phyloP scores from a whole-genome alignment of 1,140 invertebrate species.

The Macrocentrus cingulum region DNA sequence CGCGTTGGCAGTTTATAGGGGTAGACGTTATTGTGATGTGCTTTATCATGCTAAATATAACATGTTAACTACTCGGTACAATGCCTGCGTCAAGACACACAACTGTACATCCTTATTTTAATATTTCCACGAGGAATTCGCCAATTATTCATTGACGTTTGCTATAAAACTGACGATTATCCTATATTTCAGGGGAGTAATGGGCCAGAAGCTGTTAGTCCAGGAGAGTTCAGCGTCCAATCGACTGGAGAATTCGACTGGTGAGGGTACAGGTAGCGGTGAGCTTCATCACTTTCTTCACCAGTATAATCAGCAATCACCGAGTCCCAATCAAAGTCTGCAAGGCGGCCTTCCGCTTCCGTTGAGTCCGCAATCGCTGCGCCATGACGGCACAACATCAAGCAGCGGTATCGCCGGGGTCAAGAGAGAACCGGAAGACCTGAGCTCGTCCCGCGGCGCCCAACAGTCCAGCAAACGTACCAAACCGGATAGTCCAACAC shows the following conservation, averaged over 20 bases:
- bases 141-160: no score
- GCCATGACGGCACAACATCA: constrained; percentile 48
- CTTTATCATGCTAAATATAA: constrained; percentile 62
- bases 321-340: constrained; percentile 53
- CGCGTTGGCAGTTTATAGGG: constrained; percentile 60
- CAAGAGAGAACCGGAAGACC: constrained; percentile 70
- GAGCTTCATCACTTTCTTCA: constrained; percentile 64
- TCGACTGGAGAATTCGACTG: constrained; percentile 58
- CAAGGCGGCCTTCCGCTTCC: constrained; percentile 54
- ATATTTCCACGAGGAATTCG: no score
- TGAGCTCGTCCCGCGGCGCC: constrained; percentile 60
- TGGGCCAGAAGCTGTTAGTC: constrained; percentile 56
- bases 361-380: constrained; percentile 53
- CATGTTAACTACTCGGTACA: constrained; percentile 61
- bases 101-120: no score
- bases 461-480: constrained; percentile 57
- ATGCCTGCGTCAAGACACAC: constrained; percentile 35
- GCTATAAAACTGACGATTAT: no score
- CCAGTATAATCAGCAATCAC: constrained; percentile 66
- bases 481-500: constrained; percentile 59
- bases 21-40: constrained; percentile 52
- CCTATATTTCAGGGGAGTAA: constrained; percentile 49
- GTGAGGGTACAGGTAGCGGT: constrained; percentile 59
- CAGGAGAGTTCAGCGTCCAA: constrained; percentile 57
- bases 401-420: constrained; percentile 58